These are phyloP conservation scores for Acrocephalus arundinaceus DNA, from an alignment of 2,113 vertebrate species.

Conservation along the genomic window DNA sequence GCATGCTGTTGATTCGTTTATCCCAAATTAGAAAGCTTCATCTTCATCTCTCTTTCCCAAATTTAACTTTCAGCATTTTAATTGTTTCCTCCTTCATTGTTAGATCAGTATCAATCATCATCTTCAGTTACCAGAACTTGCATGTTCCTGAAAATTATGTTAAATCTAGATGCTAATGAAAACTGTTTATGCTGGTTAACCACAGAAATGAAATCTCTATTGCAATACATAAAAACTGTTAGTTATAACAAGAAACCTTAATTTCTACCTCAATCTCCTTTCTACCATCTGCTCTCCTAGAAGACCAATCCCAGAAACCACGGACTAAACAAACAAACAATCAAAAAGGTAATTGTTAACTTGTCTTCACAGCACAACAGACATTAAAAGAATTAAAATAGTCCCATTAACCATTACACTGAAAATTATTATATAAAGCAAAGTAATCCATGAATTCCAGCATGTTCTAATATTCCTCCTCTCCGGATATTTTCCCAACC, in stretches of 20 bases:
- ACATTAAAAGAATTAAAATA: background rate
- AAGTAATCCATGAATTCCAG: background rate
- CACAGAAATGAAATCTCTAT: slow-evolving; percentile 47
- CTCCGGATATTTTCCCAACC: background rate
- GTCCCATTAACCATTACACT: background rate
- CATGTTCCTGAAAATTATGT: slow-evolving; percentile 36
- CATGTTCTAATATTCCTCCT: background rate
- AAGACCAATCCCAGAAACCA: slow-evolving; percentile 20
- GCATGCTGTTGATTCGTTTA: background rate
- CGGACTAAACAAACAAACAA: slow-evolving; percentile 16
- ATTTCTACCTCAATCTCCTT: slow-evolving; percentile 54
- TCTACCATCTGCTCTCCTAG: slow-evolving; percentile 45
- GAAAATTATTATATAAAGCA: slow-evolving; percentile 15
- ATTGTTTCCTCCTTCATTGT: slow-evolving; percentile 20
- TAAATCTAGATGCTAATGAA: slow-evolving; percentile 60
- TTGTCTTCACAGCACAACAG: background rate
- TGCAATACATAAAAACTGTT: slow-evolving; percentile 34
- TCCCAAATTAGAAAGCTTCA: background rate
- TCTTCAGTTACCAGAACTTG: slow-evolving; percentile 21
- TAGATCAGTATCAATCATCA: slow-evolving; percentile 39
- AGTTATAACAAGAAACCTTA: slow-evolving; percentile 43
- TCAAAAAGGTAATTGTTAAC: slow-evolving; percentile 23
- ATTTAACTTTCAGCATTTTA: slow-evolving; percentile 33
- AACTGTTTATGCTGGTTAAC: slow-evolving; percentile 54
- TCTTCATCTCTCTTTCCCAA: background rate